Evolutionary conservation across 2,113 vertebrate species (phyloP).

Genomic region (Mormyrus iriodes): DNA sequence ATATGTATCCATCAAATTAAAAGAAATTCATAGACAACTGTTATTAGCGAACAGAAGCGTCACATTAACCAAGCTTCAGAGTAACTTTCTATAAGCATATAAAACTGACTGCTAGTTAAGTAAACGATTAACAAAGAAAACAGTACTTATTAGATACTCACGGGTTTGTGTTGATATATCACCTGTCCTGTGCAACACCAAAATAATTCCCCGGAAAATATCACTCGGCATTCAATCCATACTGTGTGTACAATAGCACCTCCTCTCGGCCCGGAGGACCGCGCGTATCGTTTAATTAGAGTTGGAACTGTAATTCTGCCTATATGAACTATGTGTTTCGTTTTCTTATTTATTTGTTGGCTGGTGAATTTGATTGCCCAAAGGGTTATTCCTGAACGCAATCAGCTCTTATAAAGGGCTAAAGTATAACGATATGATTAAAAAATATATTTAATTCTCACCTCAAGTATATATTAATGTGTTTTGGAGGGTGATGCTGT

Average conservation of each 20-base stretch:
- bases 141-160: not conserved
- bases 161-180: not conserved
- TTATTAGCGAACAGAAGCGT: not conserved
- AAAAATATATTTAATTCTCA: not conserved
- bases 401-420: not conserved
- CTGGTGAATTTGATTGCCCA: not conserved
- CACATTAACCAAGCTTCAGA: not conserved
- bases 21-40: not conserved
- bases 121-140: not conserved
- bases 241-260: not conserved
- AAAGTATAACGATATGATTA: not conserved
- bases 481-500: not conserved
- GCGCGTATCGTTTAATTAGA: not conserved
- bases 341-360: not conserved
- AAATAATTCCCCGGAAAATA: slow-evolving; percentile 41
- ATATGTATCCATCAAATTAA: not conserved
- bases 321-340: not conserved
- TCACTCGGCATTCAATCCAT: not conserved
- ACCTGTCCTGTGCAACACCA: slow-evolving; percentile 45
- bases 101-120: not conserved
- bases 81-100: not conserved
- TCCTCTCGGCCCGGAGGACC: not conserved
- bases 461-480: not conserved
- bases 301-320: not conserved
- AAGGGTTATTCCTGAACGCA: not conserved